Evolutionary conservation across 1,140 invertebrate genomes (phyloP).

Genomic region (Venustaconcha ellipsiformis): DNA sequence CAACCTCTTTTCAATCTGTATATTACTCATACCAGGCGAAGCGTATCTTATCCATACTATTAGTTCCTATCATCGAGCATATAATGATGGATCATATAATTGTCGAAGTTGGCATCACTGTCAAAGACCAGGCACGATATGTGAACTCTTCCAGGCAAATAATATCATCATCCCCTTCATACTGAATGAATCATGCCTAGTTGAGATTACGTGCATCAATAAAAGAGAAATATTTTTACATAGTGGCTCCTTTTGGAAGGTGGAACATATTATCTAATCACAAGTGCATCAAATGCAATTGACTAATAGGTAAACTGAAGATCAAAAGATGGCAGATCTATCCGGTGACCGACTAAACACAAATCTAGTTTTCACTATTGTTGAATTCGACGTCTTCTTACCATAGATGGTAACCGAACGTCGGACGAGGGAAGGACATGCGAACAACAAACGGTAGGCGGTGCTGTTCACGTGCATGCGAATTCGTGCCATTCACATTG

Average conservation of each 20-base stretch:
- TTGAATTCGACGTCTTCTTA: conserved; percentile 18
- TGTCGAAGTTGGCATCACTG: conserved; percentile 10
- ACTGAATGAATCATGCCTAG: conserved; percentile 9
- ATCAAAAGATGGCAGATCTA: conserved; percentile 8
- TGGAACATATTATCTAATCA: conserved; percentile 4
- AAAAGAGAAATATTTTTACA: background rate
- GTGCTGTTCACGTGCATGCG: conserved; percentile 29
- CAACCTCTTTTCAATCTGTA: conserved; percentile 21
- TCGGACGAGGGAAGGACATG: conserved; percentile 7
- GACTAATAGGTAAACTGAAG: background rate
- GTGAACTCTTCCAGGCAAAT: background rate
- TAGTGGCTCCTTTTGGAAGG: background rate
- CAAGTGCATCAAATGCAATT: conserved; percentile 15
- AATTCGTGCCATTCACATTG: conserved; percentile 20
- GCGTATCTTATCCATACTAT: conserved; percentile 8
- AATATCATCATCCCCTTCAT: background rate
- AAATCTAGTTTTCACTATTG: conserved; percentile 3
- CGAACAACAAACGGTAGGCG: conserved; percentile 13
- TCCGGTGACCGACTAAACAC: background rate
- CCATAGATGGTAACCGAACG: conserved; percentile 4
- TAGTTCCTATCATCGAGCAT: background rate
- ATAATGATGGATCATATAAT: background rate
- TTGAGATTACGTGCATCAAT: conserved; percentile 14
- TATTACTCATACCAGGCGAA: conserved; percentile 3
- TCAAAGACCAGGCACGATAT: background rate